Conservation (phyloP, 2,797 vertebrate genomes). For the Eulemur coronatus region DNA sequence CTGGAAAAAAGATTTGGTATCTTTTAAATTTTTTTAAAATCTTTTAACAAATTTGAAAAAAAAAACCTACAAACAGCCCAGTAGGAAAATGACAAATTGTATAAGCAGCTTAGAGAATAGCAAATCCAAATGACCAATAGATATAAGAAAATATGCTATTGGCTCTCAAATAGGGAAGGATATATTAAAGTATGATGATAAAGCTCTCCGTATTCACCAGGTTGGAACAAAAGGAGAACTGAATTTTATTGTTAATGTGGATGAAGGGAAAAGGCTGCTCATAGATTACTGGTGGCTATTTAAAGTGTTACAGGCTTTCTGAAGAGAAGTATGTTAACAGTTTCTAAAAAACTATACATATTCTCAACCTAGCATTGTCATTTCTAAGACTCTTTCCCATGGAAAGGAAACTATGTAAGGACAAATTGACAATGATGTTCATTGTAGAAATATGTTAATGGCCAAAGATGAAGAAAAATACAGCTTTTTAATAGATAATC, state of each 20-base stretch:
- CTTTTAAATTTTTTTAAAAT: background rate
- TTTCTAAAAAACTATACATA: background rate
- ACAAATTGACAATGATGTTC: background rate
- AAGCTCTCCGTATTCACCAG: background rate
- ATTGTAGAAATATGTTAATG: background rate
- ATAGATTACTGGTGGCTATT: background rate
- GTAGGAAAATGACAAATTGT: background rate
- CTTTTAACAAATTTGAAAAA: background rate
- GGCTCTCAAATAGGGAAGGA: background rate
- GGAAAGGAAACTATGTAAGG: background rate
- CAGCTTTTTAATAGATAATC: background rate
- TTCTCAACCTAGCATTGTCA: background rate
- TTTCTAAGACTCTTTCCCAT: background rate
- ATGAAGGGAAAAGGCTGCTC: background rate
- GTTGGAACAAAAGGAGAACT: background rate
- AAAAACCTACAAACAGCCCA: background rate
- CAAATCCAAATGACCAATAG: background rate
- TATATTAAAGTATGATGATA: background rate
- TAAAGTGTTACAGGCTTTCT: background rate
- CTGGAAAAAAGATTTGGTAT: background rate
- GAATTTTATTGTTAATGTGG: background rate
- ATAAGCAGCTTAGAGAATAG: background rate
- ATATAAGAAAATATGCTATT: background rate
- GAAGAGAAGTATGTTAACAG: background rate
- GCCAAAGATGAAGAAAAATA: background rate